A percentile compares a stretch with the other conserved stretches of the same genome.
Evolutionary conservation across 1,140 invertebrate species (phyloP).

Genomic region (Drosophila saltans): DNA sequence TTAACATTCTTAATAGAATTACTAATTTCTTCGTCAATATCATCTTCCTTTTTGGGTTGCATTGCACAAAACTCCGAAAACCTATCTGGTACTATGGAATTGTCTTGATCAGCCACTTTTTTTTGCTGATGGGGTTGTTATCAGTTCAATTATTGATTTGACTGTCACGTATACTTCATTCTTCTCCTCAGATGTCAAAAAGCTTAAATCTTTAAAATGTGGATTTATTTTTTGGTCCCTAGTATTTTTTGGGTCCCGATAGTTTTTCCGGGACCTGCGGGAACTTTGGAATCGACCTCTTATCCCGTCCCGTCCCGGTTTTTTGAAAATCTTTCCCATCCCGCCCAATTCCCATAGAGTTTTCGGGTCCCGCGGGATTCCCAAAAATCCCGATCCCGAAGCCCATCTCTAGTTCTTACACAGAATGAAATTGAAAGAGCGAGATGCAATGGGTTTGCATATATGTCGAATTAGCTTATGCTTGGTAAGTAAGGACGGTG

Average conservation of each 20-base stretch:
- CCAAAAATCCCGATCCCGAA: no score
- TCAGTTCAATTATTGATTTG: slow-evolving; percentile 1
- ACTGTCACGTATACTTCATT: background rate
- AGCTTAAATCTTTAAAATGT: slow-evolving; percentile 7
- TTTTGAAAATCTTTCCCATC: no score
- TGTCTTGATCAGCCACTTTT: slow-evolving; percentile 8
- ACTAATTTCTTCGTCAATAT: slow-evolving; percentile 7
- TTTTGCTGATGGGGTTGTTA: slow-evolving; percentile 3
- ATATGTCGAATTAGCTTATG: no score
- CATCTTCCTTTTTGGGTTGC: background rate
- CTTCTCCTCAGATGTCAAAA: slow-evolving; percentile 10
- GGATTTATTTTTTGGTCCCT: background rate
- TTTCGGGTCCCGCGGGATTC: no score
- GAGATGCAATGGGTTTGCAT: no score
- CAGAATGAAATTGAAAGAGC: no score
- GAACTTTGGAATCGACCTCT: no score
- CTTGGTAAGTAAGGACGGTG: no score
- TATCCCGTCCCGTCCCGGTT: no score
- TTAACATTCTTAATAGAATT: background rate
- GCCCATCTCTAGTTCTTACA: no score
- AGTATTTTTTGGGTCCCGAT: background rate
- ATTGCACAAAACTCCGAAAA: slow-evolving; percentile 4
- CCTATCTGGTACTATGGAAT: slow-evolving; percentile 3
- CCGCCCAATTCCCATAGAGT: no score
- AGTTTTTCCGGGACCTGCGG: no score